These are phyloP conservation scores for Cichladusa arquata DNA, from an alignment of 2,113 vertebrate genomes.

Conservation along the genomic window DNA sequence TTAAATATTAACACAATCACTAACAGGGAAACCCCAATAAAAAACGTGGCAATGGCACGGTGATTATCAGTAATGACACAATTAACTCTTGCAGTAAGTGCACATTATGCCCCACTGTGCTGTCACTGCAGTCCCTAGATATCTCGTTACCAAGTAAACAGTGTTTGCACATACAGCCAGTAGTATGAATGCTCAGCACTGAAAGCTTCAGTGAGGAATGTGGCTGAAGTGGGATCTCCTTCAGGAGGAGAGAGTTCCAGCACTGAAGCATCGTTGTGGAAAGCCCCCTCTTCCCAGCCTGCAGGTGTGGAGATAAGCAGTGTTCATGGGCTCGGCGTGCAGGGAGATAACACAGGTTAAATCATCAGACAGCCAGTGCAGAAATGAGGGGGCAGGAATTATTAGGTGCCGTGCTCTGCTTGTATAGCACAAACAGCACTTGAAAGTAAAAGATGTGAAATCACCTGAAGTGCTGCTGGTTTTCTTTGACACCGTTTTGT, in stretches of 20 bases:
- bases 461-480: neutral
- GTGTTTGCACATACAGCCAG: neutral
- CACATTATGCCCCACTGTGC: neutral
- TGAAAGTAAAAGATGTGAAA: neutral
- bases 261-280: neutral
- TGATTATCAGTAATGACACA: conserved; percentile 1
- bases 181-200: neutral
- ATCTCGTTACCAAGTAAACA: neutral
- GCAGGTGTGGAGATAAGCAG: neutral
- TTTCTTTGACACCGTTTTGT: neutral
- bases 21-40: neutral
- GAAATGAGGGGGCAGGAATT: neutral
- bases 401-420: neutral
- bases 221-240: neutral
- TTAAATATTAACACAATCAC: conserved; percentile 8
- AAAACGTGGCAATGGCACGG: neutral
- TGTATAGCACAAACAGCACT: neutral
- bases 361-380: neutral
- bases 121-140: neutral
- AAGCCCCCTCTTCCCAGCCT: neutral
- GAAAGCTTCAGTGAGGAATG: neutral
- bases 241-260: neutral
- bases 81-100: conserved; percentile 35
- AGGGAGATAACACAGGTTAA: neutral
- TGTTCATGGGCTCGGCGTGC: accelerated